A percentile compares a stretch with the other conserved stretches of the same genome.
phyloP scores from a whole-genome alignment of 2,888 invertebrate species.

The Melanostoma scalare region DNA sequence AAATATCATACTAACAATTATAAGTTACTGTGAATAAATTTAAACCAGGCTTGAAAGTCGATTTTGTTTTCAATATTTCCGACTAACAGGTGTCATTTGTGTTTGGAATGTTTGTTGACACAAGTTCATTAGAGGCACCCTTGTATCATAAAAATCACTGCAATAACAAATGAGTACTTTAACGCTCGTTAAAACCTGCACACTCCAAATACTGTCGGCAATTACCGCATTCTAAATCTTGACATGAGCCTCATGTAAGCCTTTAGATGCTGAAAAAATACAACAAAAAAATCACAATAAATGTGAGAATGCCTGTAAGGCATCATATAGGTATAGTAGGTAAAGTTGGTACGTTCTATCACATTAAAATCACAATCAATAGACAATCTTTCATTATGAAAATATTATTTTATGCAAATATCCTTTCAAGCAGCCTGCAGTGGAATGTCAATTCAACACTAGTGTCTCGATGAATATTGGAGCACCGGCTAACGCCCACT shows the following conservation, averaged over 20 bases:
- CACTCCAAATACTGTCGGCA: slow-evolving; percentile 41
- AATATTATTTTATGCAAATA: slow-evolving; percentile 66
- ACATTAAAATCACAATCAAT: slow-evolving; percentile 52
- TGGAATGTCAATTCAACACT: slow-evolving; percentile 55
- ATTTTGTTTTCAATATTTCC: too few species aligned
- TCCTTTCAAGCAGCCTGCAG: slow-evolving; percentile 23
- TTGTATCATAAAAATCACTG: slow-evolving; percentile 3
- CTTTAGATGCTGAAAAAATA: too few species aligned
- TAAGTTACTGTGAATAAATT: too few species aligned
- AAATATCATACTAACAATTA: too few species aligned
- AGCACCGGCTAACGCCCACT: slow-evolving; percentile 52
- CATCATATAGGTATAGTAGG: neutral
- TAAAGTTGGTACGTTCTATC: slow-evolving; percentile 26
- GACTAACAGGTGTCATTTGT: slow-evolving; percentile 8
- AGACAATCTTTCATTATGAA: slow-evolving; percentile 40
- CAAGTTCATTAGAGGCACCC: slow-evolving; percentile 15
- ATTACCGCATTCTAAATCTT: slow-evolving; percentile 53
- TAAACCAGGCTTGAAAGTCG: too few species aligned
- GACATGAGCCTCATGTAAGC: neutral
- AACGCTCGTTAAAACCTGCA: slow-evolving; percentile 27
- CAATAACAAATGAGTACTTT: slow-evolving; percentile 22
- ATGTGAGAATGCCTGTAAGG: slow-evolving; percentile 48
- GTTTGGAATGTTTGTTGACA: slow-evolving; percentile 24
- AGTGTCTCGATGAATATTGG: slow-evolving; percentile 30
- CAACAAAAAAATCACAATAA: slow-evolving; percentile 37